Conservation (phyloP, 2,888 invertebrate species). For the Seladonia tumulorum region DNA sequence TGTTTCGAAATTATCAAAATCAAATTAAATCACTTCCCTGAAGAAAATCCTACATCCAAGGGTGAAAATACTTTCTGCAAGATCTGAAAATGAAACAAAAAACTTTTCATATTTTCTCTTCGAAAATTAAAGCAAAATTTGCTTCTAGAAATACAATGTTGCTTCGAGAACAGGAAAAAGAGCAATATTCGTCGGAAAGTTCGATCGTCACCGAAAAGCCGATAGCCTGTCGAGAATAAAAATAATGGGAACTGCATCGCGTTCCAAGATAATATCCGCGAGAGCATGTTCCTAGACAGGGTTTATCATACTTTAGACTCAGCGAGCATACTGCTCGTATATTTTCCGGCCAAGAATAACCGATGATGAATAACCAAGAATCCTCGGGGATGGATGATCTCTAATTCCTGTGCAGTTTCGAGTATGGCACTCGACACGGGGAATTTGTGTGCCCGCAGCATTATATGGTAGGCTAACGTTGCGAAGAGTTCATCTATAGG, state of each 20-base stretch:
- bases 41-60: not conserved
- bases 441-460: not conserved
- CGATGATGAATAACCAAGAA: not conserved
- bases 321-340: not conserved
- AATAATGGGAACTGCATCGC: not conserved
- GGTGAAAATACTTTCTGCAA: not conserved
- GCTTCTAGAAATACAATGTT: too few relatives aligned
- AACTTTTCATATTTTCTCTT: too few relatives aligned
- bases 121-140: too few relatives aligned
- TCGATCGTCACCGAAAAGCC: not conserved
- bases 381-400: constrained; percentile 57
- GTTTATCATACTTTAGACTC: not conserved
- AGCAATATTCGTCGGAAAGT: not conserved
- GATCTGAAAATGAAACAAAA: not conserved
- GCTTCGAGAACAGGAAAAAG: not conserved
- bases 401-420: not conserved
- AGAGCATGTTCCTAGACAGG: not conserved
- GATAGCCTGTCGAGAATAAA: too few relatives aligned
- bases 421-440: not conserved
- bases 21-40: too few relatives aligned
- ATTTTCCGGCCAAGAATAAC: constrained; percentile 6
- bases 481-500: constrained; percentile 2
- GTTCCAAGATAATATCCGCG: not conserved
- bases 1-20: not conserved
- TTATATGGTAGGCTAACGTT: not conserved